Conservation (phyloP, 1,140 invertebrate genomes). For the Listronotus oregonensis region DNA sequence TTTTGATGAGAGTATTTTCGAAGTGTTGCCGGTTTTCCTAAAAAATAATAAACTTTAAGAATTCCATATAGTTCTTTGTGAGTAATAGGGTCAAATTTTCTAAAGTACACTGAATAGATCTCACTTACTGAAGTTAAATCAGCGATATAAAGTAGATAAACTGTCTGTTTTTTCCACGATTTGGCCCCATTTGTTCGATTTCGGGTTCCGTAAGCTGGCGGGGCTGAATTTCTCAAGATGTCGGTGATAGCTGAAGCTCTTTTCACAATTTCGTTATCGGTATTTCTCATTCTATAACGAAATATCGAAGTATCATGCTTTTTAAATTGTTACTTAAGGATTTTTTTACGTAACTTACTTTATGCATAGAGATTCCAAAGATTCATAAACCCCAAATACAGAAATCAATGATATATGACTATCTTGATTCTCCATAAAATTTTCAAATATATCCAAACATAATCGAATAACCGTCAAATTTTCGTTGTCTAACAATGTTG, state of each 20-base stretch:
- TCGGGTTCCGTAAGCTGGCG: slow-evolving; percentile 34
- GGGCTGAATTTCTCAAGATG: slow-evolving; percentile 32
- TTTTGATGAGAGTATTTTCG: slow-evolving; percentile 32
- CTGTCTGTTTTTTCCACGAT: slow-evolving; percentile 21
- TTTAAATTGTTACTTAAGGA: too few species aligned
- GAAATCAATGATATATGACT: slow-evolving; percentile 24
- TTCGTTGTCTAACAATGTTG: slow-evolving; percentile 31
- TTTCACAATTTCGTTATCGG: slow-evolving; percentile 23
- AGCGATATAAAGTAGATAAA: slow-evolving; percentile 32
- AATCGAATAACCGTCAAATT: slow-evolving; percentile 21
- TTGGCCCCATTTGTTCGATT: slow-evolving; percentile 17
- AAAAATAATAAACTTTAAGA: not conserved
- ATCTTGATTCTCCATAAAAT: slow-evolving; percentile 33
- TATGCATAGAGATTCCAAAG: slow-evolving; percentile 36
- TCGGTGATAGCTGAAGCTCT: slow-evolving; percentile 30
- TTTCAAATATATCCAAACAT: slow-evolving; percentile 41
- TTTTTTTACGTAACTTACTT: too few species aligned
- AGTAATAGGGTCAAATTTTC: not conserved
- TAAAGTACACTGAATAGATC: not conserved
- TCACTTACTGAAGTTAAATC: slow-evolving; percentile 24
- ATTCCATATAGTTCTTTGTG: too few species aligned
- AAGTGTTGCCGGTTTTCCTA: slow-evolving; percentile 26
- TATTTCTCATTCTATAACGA: slow-evolving; percentile 26
- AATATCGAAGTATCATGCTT: not conserved
- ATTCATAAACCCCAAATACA: slow-evolving; percentile 41